Evolutionary conservation across 2,888 invertebrate species (phyloP), one percentile per base, ranked within the genome.

Genomic region (Cacoxenus indagator): DNA sequence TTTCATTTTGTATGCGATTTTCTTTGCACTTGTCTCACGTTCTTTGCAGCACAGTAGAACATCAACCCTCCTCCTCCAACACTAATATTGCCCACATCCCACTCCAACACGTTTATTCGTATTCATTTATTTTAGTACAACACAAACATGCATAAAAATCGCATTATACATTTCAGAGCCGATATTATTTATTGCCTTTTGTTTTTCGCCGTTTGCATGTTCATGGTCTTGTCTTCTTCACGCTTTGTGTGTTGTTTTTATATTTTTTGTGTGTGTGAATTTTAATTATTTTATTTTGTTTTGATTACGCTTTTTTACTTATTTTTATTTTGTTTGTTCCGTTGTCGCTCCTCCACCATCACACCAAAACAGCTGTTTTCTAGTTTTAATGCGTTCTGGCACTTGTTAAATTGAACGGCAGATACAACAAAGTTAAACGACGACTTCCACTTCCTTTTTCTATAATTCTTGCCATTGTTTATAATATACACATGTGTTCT

Each of bases 221-320:
- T 43, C 45, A 5, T 6, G 19, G 17, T 17, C 22, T 51, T 17
- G 19, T 22, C 22, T 29, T 57, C n/a, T 57, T 29, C 14, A 29
- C n/a, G 11, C 1, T 14, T 27, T 57, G n/a, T 27, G 11, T 26
- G 11, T 24, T 29, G 29, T 69, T 66, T 62, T 64, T 67, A 43
- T 67, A 55, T 48, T 45, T 45, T 31, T 70, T 71, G 67, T 73
- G 54, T 73, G 69, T 73, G 70, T 73, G 75, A 73, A 73, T 75
- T 70, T 75, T 67, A 73, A 75, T 70, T 65, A 67, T 75, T 75
- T 75, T 72, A 75, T 75, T 75, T 75, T 75, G 74, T 75, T 75
- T 75, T 75, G 75, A 74, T 75, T 75, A 70, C 72, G 67, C 70
- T 72, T n/a, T 73, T 75, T 70, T 72, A 37, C 27, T 55, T 37